Conservation (phyloP, 2,113 vertebrate genomes). For the Donacobius atricapilla region DNA sequence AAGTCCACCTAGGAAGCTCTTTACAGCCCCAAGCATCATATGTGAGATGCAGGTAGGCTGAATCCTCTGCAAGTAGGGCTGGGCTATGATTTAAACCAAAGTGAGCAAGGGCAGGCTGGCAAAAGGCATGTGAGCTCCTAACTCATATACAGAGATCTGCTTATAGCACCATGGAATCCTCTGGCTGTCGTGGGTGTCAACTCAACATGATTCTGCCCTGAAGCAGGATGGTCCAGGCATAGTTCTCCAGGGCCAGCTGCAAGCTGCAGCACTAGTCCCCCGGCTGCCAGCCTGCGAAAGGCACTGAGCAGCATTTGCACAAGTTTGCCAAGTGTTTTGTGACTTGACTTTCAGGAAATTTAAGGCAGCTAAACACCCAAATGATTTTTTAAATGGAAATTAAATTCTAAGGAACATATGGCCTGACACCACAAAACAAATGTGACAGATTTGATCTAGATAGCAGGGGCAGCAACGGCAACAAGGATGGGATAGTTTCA, state of each 20-base stretch:
- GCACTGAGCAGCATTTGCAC: not conserved
- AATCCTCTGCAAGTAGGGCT: not conserved
- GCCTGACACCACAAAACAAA: not conserved
- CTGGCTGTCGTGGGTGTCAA: not conserved
- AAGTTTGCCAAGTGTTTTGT: not conserved
- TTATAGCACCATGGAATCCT: not conserved
- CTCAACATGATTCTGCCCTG: not conserved
- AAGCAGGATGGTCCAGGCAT: not conserved
- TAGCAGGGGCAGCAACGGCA: not conserved
- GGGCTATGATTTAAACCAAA: not conserved
- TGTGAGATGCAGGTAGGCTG: not conserved
- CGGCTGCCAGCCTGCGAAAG: not conserved
- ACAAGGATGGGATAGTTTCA: not conserved
- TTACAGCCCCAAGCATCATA: not conserved
- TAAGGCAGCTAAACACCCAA: not conserved
- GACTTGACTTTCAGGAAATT: not conserved
- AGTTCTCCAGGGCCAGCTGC: not conserved
- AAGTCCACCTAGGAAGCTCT: not conserved
- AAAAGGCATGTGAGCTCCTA: not conserved
- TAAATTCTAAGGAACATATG: not conserved
- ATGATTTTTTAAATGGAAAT: slow-evolving; percentile 12
- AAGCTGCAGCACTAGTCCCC: not conserved
- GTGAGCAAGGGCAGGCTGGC: not conserved
- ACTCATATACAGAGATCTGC: not conserved
- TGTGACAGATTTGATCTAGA: not conserved